These are phyloP conservation scores for Myiothlypis chrysogaster DNA, from an alignment of 2,797 vertebrate species.

Conservation along the genomic window DNA sequence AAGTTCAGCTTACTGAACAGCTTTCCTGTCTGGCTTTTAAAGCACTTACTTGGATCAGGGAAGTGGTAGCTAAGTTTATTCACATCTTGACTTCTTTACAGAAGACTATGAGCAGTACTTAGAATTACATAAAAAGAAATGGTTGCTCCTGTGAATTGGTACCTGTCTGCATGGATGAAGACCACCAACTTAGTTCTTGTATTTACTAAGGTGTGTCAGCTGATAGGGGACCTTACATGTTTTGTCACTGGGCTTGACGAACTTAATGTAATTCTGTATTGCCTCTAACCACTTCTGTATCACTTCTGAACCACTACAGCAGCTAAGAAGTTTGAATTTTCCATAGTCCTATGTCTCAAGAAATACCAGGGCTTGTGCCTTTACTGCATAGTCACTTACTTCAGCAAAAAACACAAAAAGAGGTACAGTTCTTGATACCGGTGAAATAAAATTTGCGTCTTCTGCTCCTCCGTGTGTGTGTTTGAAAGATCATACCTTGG, in stretches of 20 bases:
- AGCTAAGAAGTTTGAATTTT: background rate
- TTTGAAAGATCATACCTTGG: background rate
- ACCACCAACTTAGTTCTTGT: background rate
- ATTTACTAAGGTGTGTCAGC: background rate
- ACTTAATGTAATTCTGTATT: background rate
- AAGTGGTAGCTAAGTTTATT: background rate
- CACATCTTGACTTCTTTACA: background rate
- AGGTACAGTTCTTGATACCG: background rate
- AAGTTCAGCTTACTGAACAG: background rate
- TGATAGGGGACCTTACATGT: background rate
- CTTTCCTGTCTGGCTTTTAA: background rate
- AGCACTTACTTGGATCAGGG: background rate
- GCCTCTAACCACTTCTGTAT: background rate
- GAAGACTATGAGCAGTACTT: background rate
- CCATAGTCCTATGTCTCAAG: background rate
- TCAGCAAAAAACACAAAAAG: background rate
- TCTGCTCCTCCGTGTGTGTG: accelerated
- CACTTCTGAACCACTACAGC: background rate
- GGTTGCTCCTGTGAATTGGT: background rate
- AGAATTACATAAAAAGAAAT: background rate
- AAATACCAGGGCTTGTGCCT: background rate
- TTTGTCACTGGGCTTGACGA: background rate
- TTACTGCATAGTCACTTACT: background rate
- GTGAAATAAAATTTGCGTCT: background rate
- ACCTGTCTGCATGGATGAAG: background rate